Evolutionary conservation across 2,888 invertebrate species (phyloP).

Genomic region (Aphodius granarius): DNA sequence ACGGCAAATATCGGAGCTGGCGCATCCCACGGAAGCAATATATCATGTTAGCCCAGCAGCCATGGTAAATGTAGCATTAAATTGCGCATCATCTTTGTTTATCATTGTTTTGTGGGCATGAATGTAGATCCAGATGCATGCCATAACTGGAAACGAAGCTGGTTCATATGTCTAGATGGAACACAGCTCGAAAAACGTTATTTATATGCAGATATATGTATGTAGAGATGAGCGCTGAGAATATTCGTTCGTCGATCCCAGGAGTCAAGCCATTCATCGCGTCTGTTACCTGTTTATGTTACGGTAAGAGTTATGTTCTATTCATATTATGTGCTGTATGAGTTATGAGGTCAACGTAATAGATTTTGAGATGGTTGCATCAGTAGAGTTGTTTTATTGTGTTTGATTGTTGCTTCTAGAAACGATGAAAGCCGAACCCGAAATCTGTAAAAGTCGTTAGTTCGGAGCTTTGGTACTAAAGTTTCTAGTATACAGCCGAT

Average conservation of each 20-base stretch:
- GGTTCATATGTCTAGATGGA: no score
- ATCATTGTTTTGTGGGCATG: background rate
- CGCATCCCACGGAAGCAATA: background rate
- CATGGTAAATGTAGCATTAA: constrained; percentile 4
- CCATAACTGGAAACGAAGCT: background rate
- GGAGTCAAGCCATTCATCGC: background rate
- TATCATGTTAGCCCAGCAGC: background rate
- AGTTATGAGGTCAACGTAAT: background rate
- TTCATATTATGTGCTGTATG: background rate
- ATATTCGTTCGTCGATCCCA: background rate
- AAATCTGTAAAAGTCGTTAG: no score
- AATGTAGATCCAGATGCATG: background rate
- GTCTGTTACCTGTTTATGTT: background rate
- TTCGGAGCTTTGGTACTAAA: no score
- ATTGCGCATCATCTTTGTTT: constrained; percentile 3
- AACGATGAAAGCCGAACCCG: background rate
- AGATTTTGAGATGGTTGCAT: background rate
- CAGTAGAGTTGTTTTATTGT: background rate
- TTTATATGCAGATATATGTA: constrained; percentile 8
- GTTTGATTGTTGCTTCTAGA: background rate
- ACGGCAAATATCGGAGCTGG: background rate
- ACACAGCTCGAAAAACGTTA: background rate
- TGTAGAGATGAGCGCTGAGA: background rate
- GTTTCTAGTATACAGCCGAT: no score
- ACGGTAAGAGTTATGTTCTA: background rate